Base-by-base conservation (phyloP, 2,888 invertebrate genomes). In the Atethmia centrago region DNA sequence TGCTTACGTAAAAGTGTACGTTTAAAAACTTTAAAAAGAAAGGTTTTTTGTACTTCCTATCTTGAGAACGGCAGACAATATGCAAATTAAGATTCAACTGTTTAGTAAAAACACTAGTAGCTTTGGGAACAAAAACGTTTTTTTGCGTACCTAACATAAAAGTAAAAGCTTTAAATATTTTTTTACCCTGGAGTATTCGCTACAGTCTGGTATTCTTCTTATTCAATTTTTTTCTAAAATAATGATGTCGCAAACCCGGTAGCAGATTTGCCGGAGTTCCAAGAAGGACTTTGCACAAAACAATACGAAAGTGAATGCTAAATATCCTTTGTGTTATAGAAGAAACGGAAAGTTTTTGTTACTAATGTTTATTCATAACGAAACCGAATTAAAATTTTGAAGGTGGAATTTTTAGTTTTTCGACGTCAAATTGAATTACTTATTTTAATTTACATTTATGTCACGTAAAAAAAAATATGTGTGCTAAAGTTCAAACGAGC, bases 221-320 rank as follows among this genome's bases (percentile, higher is more conserved):
- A 73, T 77, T 71, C 19, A 71, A 73, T 74, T 74, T 81, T 81
- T 77, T 80, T 67, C 49, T 74, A 56, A 80, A 87, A 76, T 62
- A 74, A 78, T 59, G 55, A 65, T 71, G 67, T 77, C 40, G 66
- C 51, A 77, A 89, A 83, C 80, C 88, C 90, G 79, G 92, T 92
- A 93, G 93, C 91, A 84, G 83, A 87, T 88, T 88, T 87, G 85
- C 86, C 87, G 87, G 68, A 82, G 80, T 95, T 94, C 95, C 86
- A 36, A 87, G 95, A 95, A 95, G 95, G 93, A 87, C 92, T 92
- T 92, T 90, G 93, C 91, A 91, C 91, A 90, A 93, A 91, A 92
- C 89, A 90, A 90, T 89, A 83, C 78, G 80, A 86, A 85, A 80
- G 78, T 75, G 80, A 82, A 85, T 82, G 83, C 79, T 88, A 91